Conservation (phyloP, 1,140 invertebrate species). For the Bradysia coprophila region DNA sequence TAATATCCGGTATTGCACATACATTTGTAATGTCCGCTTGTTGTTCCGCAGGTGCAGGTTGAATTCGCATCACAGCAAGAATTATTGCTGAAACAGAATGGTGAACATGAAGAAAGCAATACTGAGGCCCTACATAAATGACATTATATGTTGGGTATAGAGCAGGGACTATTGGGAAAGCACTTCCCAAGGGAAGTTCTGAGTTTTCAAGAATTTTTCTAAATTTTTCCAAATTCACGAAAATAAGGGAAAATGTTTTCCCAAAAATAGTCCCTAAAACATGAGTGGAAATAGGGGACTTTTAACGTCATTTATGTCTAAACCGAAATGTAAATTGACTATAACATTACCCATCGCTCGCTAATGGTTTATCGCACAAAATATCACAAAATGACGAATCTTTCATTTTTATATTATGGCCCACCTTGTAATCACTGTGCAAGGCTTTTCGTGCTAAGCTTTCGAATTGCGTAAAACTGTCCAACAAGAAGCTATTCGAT, state of each 20-base stretch:
- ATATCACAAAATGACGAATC: slow-evolving; percentile 28
- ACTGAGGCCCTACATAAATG: too few relatives aligned
- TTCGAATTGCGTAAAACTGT: slow-evolving; percentile 54
- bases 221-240: too few relatives aligned
- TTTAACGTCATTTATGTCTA: too few relatives aligned
- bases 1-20: slow-evolving; percentile 43
- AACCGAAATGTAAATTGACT: too few relatives aligned
- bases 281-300: too few relatives aligned
- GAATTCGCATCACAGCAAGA: slow-evolving; percentile 40
- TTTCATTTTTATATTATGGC: slow-evolving; percentile 32
- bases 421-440: slow-evolving; percentile 44
- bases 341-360: too few relatives aligned
- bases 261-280: too few relatives aligned
- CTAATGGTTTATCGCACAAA: slow-evolving; percentile 29
- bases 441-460: slow-evolving; percentile 44
- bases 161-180: too few relatives aligned
- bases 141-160: too few relatives aligned
- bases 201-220: too few relatives aligned
- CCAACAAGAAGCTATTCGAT: slow-evolving; percentile 45
- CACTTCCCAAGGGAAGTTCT: too few relatives aligned
- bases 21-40: slow-evolving; percentile 47
- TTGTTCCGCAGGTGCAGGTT: slow-evolving; percentile 42
- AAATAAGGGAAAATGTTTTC: too few relatives aligned
- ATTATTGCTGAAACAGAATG: slow-evolving; percentile 4
- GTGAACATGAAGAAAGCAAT: background rate